Evolutionary conservation across 2,113 vertebrate species (phyloP), one percentile per base, ranked within the genome.

Genomic region (Semnornis frantzii): DNA sequence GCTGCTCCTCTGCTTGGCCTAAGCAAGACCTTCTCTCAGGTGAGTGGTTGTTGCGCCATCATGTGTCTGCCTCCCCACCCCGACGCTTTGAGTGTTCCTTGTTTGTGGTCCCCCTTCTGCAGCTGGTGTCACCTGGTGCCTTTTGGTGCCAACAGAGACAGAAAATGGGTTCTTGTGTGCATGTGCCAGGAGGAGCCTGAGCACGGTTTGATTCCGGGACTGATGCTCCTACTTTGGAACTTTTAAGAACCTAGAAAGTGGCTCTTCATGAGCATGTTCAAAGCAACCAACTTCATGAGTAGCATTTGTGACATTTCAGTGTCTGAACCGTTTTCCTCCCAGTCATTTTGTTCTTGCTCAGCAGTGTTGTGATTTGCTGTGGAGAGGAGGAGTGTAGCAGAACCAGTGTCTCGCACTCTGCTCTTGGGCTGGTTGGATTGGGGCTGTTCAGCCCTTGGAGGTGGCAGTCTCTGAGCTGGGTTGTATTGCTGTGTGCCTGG

Each of bases 1-100:
- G 68, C 59, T 55, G 24, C 59, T 66, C 33, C 30, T 9, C 59
- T 33, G 0, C 25, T 57, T 62, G 62, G 28, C 52, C 34, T 13
- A 18, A 42, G 42, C 33, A 18, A 42, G 52, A 12, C 5, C 39
- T 28, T n/a, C 28, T 44, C 31, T 31, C 48, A 27, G 30, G 0
- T 37, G n/a, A 37, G 39, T 8, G 9, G 24, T 9, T 55, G 50
- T 55, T 1, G 1, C 31, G 33, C 13, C 2, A 1, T 31, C 37
- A 4, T 17, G 21, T 20, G 30, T 37, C 55, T 59, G 71, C 60
- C 10, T 37, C 19, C 16, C 13, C 5, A 3, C 9, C n/a, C 39
- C 0, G 4, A 15, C 6, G 0, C 1, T 28, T 42, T 21, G 17
- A 9, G 2, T 20, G 31, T 65, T 27, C 2, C 27, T 46, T 8